These are phyloP conservation scores for Gymnorhina tibicen DNA, from an alignment of 2,113 vertebrate species.

Conservation along the genomic window DNA sequence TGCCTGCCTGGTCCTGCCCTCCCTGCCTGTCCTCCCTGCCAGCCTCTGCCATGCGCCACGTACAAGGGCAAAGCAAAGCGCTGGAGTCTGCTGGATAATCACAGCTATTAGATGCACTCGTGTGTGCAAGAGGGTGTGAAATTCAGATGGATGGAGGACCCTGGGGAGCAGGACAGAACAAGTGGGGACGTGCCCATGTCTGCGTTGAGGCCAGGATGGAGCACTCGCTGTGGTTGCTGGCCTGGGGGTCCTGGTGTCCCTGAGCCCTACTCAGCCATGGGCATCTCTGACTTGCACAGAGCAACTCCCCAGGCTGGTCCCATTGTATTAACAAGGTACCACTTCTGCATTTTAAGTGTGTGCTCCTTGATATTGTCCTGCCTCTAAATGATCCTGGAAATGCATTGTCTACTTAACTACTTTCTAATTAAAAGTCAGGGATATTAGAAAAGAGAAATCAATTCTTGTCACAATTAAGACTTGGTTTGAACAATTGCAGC, in stretches of 20 bases:
- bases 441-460: conserved; percentile 55
- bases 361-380: not conserved
- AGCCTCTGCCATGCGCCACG: accelerated
- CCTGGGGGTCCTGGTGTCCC: not conserved
- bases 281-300: not conserved
- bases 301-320: not conserved
- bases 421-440: conserved; percentile 64
- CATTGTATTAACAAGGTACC: not conserved
- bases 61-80: not conserved
- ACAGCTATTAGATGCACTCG: not conserved
- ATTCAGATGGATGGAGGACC: not conserved
- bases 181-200: not conserved
- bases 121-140: conserved; percentile 12
- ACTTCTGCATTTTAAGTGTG: not conserved
- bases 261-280: accelerated
- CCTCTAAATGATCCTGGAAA: conserved; percentile 28
- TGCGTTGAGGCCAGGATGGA: not conserved
- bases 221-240: not conserved
- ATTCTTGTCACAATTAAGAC: conserved; percentile 58
- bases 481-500: conserved; percentile 23
- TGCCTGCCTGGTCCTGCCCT: not conserved
- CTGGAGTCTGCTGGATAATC: not conserved
- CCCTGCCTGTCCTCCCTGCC: not conserved
- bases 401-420: conserved; percentile 30
- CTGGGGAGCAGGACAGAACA: not conserved